Conservation (phyloP, 2,113 vertebrate species). For the Ceuthmochares aereus region DNA sequence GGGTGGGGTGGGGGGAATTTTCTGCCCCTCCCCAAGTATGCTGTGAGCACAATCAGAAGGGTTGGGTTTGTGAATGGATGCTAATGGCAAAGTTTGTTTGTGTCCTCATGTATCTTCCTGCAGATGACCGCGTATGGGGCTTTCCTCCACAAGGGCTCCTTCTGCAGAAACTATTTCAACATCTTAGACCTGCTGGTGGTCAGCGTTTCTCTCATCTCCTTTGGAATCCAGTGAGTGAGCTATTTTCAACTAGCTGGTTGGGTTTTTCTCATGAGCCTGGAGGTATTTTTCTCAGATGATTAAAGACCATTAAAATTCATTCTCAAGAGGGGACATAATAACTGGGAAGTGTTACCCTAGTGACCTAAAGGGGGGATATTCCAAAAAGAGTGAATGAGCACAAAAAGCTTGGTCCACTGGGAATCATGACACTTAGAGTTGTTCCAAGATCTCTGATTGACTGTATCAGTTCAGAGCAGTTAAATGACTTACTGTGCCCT, state of each 20-base stretch:
- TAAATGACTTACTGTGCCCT: neutral
- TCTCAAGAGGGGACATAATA: neutral
- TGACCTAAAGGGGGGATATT: neutral
- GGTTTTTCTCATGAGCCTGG: neutral
- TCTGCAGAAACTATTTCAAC: constrained; percentile 99
- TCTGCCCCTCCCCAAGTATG: neutral
- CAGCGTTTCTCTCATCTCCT: constrained; percentile 99
- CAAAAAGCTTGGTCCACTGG: neutral
- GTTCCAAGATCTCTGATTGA: neutral
- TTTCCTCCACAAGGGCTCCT: constrained; percentile 97
- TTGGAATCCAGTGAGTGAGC: constrained; percentile 96
- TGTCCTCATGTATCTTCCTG: constrained; percentile 54
- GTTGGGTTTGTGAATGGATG: neutral
- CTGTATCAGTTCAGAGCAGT: neutral
- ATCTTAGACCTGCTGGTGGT: constrained; percentile 98
- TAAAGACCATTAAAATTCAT: neutral
- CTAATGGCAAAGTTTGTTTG: constrained; percentile 24
- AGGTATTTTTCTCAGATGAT: neutral
- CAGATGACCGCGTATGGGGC: constrained; percentile 99
- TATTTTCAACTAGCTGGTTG: neutral
- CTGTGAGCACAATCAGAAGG: neutral
- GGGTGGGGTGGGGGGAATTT: neutral
- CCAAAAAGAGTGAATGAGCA: neutral
- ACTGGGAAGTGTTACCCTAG: neutral
- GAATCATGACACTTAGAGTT: neutral